Conservation (phyloP, 2,797 vertebrate species). For the Argentina silus region DNA sequence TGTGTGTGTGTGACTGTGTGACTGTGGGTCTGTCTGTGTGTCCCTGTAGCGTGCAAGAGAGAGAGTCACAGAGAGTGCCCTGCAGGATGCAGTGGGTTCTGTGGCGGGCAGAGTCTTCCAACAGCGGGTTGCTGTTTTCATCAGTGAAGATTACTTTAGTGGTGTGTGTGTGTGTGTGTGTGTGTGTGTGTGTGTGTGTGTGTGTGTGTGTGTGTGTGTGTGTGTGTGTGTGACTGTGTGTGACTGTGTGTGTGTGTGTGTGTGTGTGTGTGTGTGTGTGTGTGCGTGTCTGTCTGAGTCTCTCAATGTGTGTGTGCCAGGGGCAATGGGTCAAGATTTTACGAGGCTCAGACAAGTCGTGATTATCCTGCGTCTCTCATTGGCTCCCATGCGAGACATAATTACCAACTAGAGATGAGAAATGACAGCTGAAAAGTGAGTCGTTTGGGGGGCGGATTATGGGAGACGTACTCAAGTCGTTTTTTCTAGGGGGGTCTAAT, state of each 20-base stretch:
- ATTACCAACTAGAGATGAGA: conserved; percentile 29
- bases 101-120: no score
- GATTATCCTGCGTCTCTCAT: conserved; percentile 8
- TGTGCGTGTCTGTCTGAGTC: background rate
- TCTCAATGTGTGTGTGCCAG: conserved; percentile 5
- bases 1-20: conserved; percentile 11
- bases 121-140: no score
- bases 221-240: conserved; percentile 10
- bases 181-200: conserved; percentile 11
- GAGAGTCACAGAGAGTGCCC: no score
- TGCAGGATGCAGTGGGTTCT: no score
- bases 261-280: conserved; percentile 5
- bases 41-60: background rate
- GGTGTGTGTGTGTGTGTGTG: conserved; percentile 19
- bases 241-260: conserved; percentile 7
- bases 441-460: conserved; percentile 10
- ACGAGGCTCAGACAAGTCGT: conserved; percentile 9
- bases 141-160: background rate
- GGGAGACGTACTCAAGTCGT: background rate
- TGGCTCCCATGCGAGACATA: conserved; percentile 16
- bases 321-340: conserved; percentile 36
- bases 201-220: background rate
- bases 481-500: conserved; percentile 8
- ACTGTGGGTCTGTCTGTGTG: background rate
- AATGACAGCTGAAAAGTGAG: conserved; percentile 7